Evolutionary conservation across 2,797 vertebrate genomes (phyloP).

Genomic region (Odontamblyopus lacepedii): DNA sequence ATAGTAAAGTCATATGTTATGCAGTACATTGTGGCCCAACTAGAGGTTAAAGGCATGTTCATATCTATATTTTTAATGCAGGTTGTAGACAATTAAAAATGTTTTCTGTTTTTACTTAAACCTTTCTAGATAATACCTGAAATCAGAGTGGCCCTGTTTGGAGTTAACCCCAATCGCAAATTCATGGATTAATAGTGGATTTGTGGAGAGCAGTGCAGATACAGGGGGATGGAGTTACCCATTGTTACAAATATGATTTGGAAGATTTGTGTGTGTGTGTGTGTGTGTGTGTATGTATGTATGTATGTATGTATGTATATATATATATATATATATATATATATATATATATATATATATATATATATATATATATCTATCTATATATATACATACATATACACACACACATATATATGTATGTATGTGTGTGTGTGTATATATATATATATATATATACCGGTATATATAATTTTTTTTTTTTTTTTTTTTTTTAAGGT

Average conservation of each 20-base stretch:
- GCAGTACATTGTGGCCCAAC: background rate
- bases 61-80: background rate
- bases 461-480: too few species aligned
- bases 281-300: too few species aligned
- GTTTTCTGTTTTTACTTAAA: background rate
- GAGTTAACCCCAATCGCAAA: constrained; percentile 90
- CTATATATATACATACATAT: too few species aligned
- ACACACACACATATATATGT: too few species aligned
- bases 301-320: too few species aligned
- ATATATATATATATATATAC: too few species aligned
- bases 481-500: background rate
- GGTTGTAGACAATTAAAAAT: too few species aligned
- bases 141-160: constrained; percentile 88
- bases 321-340: too few species aligned
- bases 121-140: constrained; percentile 93
- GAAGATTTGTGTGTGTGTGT: background rate
- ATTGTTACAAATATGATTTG: background rate
- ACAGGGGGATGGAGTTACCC: constrained; percentile 1
- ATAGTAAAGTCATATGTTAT: background rate
- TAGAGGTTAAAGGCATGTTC: background rate
- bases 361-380: too few species aligned
- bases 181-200: constrained; percentile 84
- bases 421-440: background rate
- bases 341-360: too few species aligned
- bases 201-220: constrained; percentile 1